Evolutionary conservation across 2,888 invertebrate genomes (phyloP).

Genomic region (Ectemnius cavifrons): DNA sequence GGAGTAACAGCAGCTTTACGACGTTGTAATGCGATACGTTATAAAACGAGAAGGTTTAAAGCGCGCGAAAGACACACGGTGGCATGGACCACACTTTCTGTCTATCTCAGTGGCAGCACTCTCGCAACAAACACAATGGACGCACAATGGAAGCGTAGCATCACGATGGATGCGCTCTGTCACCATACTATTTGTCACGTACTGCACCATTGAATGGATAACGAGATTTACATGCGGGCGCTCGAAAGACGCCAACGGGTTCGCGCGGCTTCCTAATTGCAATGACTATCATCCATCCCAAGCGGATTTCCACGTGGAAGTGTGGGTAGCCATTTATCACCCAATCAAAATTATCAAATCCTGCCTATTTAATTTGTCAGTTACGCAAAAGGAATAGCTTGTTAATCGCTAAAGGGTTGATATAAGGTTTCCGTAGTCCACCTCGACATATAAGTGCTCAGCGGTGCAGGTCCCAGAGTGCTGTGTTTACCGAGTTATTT

Average conservation of each 20-base stretch:
- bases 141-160: constrained; percentile 38
- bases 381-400: too few species aligned
- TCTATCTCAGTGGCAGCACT: too few species aligned
- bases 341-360: too few species aligned
- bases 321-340: too few species aligned
- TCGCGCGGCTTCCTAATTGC: too few species aligned
- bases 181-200: constrained; percentile 46
- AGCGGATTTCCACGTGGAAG: too few species aligned
- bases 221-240: constrained; percentile 16
- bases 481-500: constrained; percentile 12
- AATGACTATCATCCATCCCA: too few species aligned
- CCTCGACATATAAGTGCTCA: constrained; percentile 23
- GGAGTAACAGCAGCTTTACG: constrained; percentile 15
- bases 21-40: constrained; percentile 32
- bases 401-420: too few species aligned
- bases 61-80: too few species aligned
- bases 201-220: constrained; percentile 27
- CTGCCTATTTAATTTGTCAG: too few species aligned
- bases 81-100: too few species aligned
- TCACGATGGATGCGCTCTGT: constrained; percentile 40
- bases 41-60: constrained; percentile 4
- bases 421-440: background rate
- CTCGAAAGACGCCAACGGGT: too few species aligned
- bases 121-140: constrained; percentile 14
- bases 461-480: constrained; percentile 15